phyloP scores from a whole-genome alignment of 2,888 invertebrate genomes.

The Rhagonycha lutea region DNA sequence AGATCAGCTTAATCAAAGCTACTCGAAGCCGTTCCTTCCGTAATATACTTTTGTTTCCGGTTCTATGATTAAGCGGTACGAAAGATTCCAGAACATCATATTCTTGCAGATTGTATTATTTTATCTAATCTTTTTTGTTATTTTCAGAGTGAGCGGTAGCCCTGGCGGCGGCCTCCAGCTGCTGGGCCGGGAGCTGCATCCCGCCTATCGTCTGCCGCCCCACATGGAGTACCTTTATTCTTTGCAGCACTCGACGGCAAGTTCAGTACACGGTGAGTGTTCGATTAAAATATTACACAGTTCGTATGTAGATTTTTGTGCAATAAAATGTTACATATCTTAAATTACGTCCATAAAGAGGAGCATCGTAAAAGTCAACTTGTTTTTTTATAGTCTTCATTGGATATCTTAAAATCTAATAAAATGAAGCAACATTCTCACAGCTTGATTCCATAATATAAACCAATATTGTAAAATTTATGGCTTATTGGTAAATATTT shows the following conservation, averaged over 20 bases:
- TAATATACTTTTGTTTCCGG: not conserved
- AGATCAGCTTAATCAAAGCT: too few species aligned
- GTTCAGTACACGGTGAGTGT: conserved; percentile 71
- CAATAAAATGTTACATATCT: not conserved
- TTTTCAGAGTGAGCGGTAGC: conserved; percentile 54
- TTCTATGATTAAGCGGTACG: not conserved
- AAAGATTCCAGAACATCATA: not conserved
- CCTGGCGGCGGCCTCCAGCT: conserved; percentile 60
- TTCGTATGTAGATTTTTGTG: not conserved
- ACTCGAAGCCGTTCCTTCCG: not conserved
- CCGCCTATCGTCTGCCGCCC: conserved; percentile 72
- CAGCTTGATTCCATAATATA: conserved; percentile 42
- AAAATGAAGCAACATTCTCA: conserved; percentile 48
- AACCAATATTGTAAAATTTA: not conserved
- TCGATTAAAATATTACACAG: not conserved
- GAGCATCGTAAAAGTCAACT: conserved; percentile 46
- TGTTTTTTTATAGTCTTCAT: conserved; percentile 48
- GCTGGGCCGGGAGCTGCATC: conserved; percentile 64
- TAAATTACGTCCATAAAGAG: conserved; percentile 8
- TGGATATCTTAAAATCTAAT: conserved; percentile 53
- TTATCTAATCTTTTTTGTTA: conserved; percentile 26
- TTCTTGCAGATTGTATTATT: not conserved
- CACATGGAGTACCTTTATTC: conserved; percentile 82
- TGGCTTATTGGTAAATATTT: not conserved
- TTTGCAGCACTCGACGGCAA: conserved; percentile 67